A percentile compares a stretch with the other conserved stretches of the same genome.
Conservation (phyloP, 2,797 vertebrate genomes). For the Hyperoplus lanceolatus region DNA sequence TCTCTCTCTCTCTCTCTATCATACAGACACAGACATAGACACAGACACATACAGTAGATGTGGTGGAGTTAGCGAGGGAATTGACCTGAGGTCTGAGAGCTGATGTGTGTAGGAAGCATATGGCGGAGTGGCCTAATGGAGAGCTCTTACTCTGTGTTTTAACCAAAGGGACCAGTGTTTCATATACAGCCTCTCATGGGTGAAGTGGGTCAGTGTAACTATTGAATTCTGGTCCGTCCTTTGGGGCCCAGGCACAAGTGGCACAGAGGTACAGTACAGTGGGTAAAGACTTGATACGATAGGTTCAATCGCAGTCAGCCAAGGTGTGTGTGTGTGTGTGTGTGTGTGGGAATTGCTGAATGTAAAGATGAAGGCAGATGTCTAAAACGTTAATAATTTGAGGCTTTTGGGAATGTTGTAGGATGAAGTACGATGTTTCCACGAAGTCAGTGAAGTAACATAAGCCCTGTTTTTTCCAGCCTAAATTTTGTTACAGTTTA, state of each 20-base stretch:
- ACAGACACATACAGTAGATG: neutral
- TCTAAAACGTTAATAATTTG: neutral
- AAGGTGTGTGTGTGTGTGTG: no score
- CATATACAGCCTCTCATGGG: conserved; percentile 29
- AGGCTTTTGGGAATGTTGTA: neutral
- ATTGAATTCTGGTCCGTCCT: conserved; percentile 23
- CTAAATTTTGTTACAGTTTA: neutral
- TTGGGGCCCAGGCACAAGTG: neutral
- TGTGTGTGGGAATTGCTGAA: neutral
- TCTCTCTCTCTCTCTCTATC: neutral
- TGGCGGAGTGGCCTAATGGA: conserved; percentile 63
- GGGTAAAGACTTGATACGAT: no score
- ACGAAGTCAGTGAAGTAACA: neutral
- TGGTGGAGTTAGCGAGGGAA: conserved; percentile 43
- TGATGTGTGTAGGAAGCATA: conserved; percentile 64
- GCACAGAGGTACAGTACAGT: no score
- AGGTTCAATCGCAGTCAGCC: neutral
- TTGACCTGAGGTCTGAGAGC: conserved; percentile 52
- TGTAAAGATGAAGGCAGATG: neutral
- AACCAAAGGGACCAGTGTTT: conserved; percentile 44
- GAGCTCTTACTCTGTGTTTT: conserved; percentile 55
- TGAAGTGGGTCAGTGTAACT: neutral
- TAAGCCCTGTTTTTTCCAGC: neutral
- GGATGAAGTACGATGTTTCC: neutral
- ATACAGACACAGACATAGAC: conserved; percentile 9